These are phyloP conservation scores for Aramus guarauna DNA, from an alignment of 2,113 vertebrate genomes.

Conservation along the genomic window DNA sequence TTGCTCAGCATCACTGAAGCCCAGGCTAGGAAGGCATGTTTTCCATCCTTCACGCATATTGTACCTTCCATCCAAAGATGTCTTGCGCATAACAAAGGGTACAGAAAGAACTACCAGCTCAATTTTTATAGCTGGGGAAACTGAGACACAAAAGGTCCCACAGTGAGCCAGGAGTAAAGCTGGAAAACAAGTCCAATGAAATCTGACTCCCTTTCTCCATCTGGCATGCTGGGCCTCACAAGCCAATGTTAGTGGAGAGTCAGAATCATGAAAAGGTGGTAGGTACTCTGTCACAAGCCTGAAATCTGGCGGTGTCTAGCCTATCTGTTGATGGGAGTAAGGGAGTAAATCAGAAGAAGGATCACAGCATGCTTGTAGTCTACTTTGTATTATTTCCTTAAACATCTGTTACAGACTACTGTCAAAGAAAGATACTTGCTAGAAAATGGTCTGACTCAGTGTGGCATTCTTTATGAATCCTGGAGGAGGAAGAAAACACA, in stretches of 20 bases:
- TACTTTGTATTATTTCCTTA: neutral
- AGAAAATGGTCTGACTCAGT: neutral
- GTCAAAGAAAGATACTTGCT: neutral
- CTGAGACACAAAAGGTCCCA: neutral
- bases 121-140: neutral
- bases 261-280: neutral
- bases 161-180: neutral
- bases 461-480: neutral
- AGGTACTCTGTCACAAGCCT: neutral
- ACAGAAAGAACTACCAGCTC: neutral
- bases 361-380: neutral
- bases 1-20: neutral
- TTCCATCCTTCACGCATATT: fast-evolving
- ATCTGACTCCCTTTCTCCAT: neutral
- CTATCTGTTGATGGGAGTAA: neutral
- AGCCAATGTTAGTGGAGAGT: neutral
- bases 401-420: neutral
- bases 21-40: neutral
- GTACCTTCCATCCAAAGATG: neutral
- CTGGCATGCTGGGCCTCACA: neutral
- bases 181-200: neutral
- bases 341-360: neutral
- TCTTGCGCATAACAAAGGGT: neutral
- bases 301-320: neutral
- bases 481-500: neutral